Percentiles rank a stretch among this genome's conserved stretches.
Conservation (phyloP, 2,888 invertebrate genomes). For the Saturnia japonica region DNA sequence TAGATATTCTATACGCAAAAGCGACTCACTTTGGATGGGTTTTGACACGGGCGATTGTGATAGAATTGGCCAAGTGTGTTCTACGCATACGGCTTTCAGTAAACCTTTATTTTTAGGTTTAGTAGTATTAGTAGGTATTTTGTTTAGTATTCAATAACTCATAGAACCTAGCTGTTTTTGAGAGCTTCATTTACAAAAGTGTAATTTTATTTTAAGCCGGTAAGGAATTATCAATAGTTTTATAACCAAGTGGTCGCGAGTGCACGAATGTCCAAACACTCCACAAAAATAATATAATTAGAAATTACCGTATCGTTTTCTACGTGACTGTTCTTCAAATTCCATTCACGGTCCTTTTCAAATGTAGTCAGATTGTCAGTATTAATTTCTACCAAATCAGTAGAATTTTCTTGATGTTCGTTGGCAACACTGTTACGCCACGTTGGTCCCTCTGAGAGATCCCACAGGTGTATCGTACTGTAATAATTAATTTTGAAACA, state of each 20-base stretch:
- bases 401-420: slow-evolving; percentile 41
- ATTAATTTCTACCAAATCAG: slow-evolving; percentile 46
- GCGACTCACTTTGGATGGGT: too few species aligned
- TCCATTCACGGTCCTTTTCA: slow-evolving; percentile 62
- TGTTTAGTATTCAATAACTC: too few species aligned
- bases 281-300: neutral
- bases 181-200: too few species aligned
- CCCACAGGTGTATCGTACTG: slow-evolving; percentile 74
- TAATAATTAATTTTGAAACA: slow-evolving; percentile 26
- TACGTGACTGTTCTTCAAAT: slow-evolving; percentile 50
- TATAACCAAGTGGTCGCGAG: neutral
- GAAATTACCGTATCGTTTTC: slow-evolving; percentile 41
- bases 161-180: too few species aligned
- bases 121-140: too few species aligned
- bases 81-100: too few species aligned
- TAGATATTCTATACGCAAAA: too few species aligned
- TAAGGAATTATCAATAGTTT: neutral
- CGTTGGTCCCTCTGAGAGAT: slow-evolving; percentile 62
- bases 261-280: neutral
- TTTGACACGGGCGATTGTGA: too few species aligned
- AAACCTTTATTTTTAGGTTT: too few species aligned
- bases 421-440: slow-evolving; percentile 49
- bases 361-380: slow-evolving; percentile 40
- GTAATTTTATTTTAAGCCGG: neutral
- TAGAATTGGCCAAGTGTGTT: too few species aligned